Evolutionary conservation across 2,797 vertebrate species (phyloP).

Genomic region (Tapirus indicus): DNA sequence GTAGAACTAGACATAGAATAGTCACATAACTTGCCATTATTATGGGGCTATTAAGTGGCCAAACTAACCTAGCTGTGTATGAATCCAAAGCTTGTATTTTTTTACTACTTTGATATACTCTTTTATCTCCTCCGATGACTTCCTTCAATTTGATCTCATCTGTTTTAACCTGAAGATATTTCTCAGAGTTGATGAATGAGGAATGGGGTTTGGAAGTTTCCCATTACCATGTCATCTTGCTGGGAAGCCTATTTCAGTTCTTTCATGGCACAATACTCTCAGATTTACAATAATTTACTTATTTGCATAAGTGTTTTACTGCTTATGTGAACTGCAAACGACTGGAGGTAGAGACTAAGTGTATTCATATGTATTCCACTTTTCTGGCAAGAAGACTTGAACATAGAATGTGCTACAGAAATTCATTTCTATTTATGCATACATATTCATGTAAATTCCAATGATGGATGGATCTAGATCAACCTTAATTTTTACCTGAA

Average conservation of each 20-base stretch:
- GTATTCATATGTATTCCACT: background rate
- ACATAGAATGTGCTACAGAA: background rate
- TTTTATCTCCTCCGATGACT: background rate
- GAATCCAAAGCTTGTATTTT: background rate
- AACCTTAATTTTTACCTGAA: background rate
- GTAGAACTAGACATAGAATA: background rate
- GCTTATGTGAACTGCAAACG: background rate
- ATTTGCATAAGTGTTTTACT: background rate
- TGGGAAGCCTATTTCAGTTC: background rate
- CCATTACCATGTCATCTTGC: background rate
- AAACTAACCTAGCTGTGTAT: background rate
- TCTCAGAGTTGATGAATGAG: background rate
- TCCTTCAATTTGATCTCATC: background rate
- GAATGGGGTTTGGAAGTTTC: background rate
- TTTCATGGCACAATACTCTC: background rate
- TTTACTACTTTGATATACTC: background rate
- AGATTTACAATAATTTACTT: background rate
- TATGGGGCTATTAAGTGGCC: background rate
- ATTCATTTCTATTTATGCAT: conserved; percentile 20
- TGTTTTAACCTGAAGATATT: background rate
- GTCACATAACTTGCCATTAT: background rate
- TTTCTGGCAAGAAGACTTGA: background rate
- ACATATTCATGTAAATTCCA: background rate
- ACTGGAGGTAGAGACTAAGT: background rate
- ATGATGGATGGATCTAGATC: background rate